Evolutionary conservation across 2,888 invertebrate species (phyloP), one percentile per base, ranked within the genome.

Genomic region (Eudemis profundana): DNA sequence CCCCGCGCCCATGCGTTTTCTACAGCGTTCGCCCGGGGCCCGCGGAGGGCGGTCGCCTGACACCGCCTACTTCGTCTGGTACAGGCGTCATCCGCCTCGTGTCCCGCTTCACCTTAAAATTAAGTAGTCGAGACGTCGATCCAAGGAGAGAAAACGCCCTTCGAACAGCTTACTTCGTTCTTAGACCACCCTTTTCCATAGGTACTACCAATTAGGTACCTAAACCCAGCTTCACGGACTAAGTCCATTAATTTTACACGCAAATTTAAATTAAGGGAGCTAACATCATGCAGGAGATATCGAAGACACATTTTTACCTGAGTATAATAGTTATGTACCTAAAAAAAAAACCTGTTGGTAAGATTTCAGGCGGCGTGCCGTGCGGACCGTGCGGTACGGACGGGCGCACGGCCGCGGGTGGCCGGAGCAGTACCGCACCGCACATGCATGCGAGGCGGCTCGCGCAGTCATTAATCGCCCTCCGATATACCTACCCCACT

Each of bases 41-140:
- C 86, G 83, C 82, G 84, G 87, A 88, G 90, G 90, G 90, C 90
- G 90, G 88, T 86, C 89, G 90, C 85, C 86, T 81, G 89, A 86
- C 85, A 83, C 89, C 90, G 90, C 90, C 91, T 90, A 91, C 91
- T 87, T 90, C 89, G 90, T 90, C 90, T 87, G 90, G 90, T 89
- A 90, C 89, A 88, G 88, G 89, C 89, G 89, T 86, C 89, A 82
- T 84, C 83, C 82, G 88, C 84, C 86, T 89, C 89, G 89, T 88
- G 87, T 89, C 87, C 89, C 89, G 87, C 87, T 86, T 84, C 81
- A 85, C 84, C 83, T 86, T 79, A 81, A 83, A 82, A 68, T 82
- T 84, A 78, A 81, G 78, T 79, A 80, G 78, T 78, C 78, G 75
- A 78, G 78, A 78, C 75, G 76, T 72, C 74, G 77, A 75, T 77